Conservation (phyloP, 2,113 vertebrate species). For the Calonectris borealis region DNA sequence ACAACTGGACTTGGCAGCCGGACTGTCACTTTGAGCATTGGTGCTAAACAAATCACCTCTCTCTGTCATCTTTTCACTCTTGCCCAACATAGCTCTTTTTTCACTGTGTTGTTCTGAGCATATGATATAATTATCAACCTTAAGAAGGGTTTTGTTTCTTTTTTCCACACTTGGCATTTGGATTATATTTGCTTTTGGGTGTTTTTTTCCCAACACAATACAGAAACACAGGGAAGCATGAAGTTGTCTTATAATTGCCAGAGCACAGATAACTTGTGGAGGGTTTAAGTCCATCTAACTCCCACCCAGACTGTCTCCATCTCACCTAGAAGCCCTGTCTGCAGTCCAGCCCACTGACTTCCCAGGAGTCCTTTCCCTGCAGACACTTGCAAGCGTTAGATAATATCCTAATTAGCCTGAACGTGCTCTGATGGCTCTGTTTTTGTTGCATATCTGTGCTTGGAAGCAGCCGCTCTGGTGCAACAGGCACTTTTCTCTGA, state of each 20-base stretch:
- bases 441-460: neutral
- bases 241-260: neutral
- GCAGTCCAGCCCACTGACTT: neutral
- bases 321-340: neutral
- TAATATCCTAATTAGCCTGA: neutral
- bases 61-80: neutral
- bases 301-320: neutral
- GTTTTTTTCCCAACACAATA: neutral
- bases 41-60: neutral
- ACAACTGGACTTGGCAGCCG: neutral
- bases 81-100: neutral
- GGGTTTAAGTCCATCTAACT: neutral
- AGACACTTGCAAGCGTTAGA: neutral
- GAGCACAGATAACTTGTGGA: neutral
- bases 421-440: fast-evolving
- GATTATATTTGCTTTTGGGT: neutral
- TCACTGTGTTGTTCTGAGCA: neutral
- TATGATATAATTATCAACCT: neutral
- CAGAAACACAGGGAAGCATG: neutral
- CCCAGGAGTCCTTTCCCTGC: neutral
- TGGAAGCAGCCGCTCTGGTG: neutral
- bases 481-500: neutral
- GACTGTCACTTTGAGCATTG: neutral
- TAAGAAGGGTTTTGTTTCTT: neutral
- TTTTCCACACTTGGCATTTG: neutral